phyloP scores from a whole-genome alignment of 2,888 invertebrate genomes.

The Hedya salicella region DNA sequence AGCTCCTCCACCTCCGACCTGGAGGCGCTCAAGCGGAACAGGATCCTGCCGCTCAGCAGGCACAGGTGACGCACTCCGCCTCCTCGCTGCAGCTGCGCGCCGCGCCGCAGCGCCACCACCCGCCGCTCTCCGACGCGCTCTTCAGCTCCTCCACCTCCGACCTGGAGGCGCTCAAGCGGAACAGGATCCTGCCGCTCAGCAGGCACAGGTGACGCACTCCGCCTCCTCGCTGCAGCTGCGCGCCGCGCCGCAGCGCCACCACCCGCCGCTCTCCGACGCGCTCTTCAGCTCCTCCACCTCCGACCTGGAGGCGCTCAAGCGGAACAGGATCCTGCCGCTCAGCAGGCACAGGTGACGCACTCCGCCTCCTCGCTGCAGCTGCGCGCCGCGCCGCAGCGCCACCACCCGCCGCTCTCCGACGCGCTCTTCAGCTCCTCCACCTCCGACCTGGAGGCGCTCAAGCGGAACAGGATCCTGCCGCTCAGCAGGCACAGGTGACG shows the following conservation, averaged over 20 bases:
- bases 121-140: background rate
- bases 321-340: constrained; percentile 48
- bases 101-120: background rate
- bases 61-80: no score
- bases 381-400: no score
- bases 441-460: no score
- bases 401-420: no score
- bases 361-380: no score
- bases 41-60: constrained; percentile 4
- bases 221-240: constrained; percentile 37
- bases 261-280: constrained; percentile 50
- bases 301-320: constrained; percentile 68
- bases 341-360: constrained; percentile 12
- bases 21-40: background rate
- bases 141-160: no score
- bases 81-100: no score
- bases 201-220: constrained; percentile 24
- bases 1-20: no score
- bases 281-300: constrained; percentile 68
- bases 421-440: no score
- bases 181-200: constrained; percentile 1
- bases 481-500: constrained; percentile 7
- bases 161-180: background rate
- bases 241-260: constrained; percentile 14
- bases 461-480: background rate